phyloP scores from a whole-genome alignment of 1,140 invertebrate genomes.

The Galendromus occidentalis region DNA sequence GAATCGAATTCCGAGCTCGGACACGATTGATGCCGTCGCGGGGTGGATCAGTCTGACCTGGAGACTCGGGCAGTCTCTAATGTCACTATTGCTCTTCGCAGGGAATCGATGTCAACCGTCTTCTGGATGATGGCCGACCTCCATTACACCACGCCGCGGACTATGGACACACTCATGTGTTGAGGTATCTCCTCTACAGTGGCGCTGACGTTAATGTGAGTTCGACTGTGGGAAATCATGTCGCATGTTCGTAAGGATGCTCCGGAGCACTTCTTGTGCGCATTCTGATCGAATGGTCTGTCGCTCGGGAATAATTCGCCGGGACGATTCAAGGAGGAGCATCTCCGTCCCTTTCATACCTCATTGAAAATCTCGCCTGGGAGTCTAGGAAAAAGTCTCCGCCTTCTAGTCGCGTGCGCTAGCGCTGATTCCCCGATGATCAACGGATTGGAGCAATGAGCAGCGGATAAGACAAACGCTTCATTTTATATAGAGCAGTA shows the following conservation, averaged over 20 bases:
- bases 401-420: too few species aligned
- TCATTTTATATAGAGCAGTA: too few species aligned
- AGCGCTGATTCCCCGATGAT: too few species aligned
- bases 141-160: slow-evolving; percentile 79
- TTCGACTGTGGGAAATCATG: slow-evolving; percentile 18
- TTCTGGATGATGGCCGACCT: slow-evolving; percentile 54
- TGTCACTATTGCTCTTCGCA: slow-evolving; percentile 24
- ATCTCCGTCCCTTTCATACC: too few species aligned
- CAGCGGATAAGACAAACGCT: too few species aligned
- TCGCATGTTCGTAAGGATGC: background rate
- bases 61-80: too few species aligned
- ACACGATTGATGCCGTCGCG: too few species aligned
- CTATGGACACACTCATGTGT: slow-evolving; percentile 77
- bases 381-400: too few species aligned
- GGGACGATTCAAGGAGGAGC: slow-evolving; percentile 12
- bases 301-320: background rate
- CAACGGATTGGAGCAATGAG: too few species aligned
- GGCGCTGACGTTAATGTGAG: slow-evolving; percentile 83
- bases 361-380: too few species aligned
- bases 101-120: slow-evolving; percentile 61
- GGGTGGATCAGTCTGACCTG: too few species aligned
- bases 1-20: too few species aligned
- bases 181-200: slow-evolving; percentile 63
- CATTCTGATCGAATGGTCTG: background rate
- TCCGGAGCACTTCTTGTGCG: slow-evolving; percentile 8